Evolutionary conservation across 2,797 vertebrate species (phyloP).

Genomic region (Pelobates cultripes): DNA sequence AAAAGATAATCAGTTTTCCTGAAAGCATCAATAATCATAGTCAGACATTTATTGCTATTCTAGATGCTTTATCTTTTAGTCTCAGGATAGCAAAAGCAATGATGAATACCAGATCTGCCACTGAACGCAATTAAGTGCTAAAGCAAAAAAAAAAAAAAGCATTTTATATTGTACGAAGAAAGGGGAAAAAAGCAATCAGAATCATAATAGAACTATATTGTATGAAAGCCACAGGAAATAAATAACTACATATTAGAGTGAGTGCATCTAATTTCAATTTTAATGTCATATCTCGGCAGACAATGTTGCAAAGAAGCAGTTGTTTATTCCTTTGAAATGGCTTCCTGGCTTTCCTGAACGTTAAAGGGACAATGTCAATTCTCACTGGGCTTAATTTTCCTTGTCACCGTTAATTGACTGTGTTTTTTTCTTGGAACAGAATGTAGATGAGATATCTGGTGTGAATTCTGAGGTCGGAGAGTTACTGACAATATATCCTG

Average conservation of each 20-base stretch:
- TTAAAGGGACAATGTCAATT: constrained; percentile 21
- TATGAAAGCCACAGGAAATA: constrained; percentile 61
- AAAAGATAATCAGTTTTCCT: constrained; percentile 93
- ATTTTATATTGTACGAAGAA: constrained; percentile 61
- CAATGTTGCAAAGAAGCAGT: constrained; percentile 12
- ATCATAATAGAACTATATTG: constrained; percentile 67
- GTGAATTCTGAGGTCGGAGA: constrained; percentile 49
- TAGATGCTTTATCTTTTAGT: constrained; percentile 91
- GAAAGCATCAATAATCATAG: constrained; percentile 89
- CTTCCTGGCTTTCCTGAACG: constrained; percentile 15
- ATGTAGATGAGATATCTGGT: constrained; percentile 55
- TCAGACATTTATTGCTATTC: constrained; percentile 91
- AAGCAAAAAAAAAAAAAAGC: constrained; percentile 58
- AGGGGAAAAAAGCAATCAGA: constrained; percentile 57
- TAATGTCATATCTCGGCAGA: neutral
- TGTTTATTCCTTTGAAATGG: neutral
- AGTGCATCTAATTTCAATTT: constrained; percentile 24
- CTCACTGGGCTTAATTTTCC: constrained; percentile 47
- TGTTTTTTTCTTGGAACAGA: constrained; percentile 48
- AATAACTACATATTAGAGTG: constrained; percentile 57
- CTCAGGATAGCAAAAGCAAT: constrained; percentile 79
- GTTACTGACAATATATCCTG: constrained; percentile 41
- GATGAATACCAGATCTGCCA: constrained; percentile 88
- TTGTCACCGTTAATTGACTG: constrained; percentile 54
- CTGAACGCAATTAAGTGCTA: constrained; percentile 76